Conservation (phyloP, 1,140 invertebrate species). For the Bombus sylvicola region DNA sequence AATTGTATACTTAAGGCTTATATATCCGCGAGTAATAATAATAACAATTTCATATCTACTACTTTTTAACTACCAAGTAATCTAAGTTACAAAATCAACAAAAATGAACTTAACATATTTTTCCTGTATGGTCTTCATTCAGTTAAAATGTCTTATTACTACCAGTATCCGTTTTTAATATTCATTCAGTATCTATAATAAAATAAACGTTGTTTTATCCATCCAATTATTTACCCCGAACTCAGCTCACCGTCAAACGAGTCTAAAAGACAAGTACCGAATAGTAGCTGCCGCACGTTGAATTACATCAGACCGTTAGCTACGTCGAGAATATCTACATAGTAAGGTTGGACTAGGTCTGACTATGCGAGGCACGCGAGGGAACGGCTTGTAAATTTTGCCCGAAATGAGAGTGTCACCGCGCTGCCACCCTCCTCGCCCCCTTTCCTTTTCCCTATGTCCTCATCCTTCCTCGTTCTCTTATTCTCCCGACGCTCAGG, state of each 20-base stretch:
- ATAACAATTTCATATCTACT: no score
- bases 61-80: no score
- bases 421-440: conserved; percentile 61
- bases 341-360: conserved; percentile 77
- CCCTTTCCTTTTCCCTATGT: conserved; percentile 38
- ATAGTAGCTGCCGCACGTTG: conserved; percentile 73
- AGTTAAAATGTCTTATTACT: no score
- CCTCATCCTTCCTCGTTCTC: conserved; percentile 61
- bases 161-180: no score
- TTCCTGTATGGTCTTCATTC: no score
- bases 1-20: no score
- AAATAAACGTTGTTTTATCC: not conserved
- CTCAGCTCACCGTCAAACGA: not conserved
- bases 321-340: conserved; percentile 73
- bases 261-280: conserved; percentile 60
- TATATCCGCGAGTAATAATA: no score
- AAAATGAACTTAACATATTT: no score
- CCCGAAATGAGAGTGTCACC: conserved; percentile 82
- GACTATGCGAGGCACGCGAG: conserved; percentile 82
- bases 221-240: not conserved
- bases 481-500: conserved; percentile 39
- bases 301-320: conserved; percentile 78
- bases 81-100: no score
- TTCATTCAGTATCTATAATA: no score
- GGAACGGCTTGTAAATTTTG: conserved; percentile 81